Evolutionary conservation across 2,888 invertebrate species (phyloP).

Genomic region (Colletes collaris): DNA sequence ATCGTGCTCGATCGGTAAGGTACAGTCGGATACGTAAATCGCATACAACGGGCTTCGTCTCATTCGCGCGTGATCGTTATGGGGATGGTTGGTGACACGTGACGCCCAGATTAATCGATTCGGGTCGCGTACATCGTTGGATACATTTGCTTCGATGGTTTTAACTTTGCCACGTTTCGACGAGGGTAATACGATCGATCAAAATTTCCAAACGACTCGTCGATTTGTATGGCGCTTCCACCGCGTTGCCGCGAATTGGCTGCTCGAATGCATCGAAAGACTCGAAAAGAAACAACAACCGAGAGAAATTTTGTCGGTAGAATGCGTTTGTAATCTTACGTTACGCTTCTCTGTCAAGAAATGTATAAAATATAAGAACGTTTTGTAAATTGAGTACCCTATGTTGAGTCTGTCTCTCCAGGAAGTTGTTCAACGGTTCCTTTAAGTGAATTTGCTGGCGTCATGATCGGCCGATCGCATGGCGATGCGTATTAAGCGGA

Average conservation of each 20-base stretch:
- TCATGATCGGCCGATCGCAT: too few relatives aligned
- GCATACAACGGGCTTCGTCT: conserved; percentile 23
- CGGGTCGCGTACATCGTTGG: conserved; percentile 40
- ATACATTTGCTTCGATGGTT: conserved; percentile 35
- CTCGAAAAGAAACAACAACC: too few relatives aligned
- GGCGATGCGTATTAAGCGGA: too few relatives aligned
- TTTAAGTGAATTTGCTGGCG: too few relatives aligned
- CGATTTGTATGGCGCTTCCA: conserved; percentile 2
- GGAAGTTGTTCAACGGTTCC: too few relatives aligned
- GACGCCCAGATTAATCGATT: conserved; percentile 50
- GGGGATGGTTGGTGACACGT: conserved; percentile 26
- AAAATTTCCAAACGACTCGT: conserved; percentile 29
- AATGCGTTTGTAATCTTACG: too few relatives aligned
- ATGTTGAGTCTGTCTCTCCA: too few relatives aligned
- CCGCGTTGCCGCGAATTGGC: background rate
- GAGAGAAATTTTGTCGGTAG: background rate
- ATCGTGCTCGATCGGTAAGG: conserved; percentile 1
- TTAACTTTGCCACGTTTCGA: conserved; percentile 40
- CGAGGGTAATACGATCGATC: conserved; percentile 47
- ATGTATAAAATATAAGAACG: too few relatives aligned
- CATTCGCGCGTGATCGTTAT: conserved; percentile 15
- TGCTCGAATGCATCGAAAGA: too few relatives aligned
- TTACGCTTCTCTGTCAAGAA: too few relatives aligned
- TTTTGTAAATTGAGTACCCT: too few relatives aligned
- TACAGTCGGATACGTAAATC: background rate